Percentiles rank a stretch among this genome's conserved stretches.
These are phyloP conservation scores for Choristoneura fumiferana DNA, from an alignment of 1,140 invertebrate genomes.

Conservation along the genomic window DNA sequence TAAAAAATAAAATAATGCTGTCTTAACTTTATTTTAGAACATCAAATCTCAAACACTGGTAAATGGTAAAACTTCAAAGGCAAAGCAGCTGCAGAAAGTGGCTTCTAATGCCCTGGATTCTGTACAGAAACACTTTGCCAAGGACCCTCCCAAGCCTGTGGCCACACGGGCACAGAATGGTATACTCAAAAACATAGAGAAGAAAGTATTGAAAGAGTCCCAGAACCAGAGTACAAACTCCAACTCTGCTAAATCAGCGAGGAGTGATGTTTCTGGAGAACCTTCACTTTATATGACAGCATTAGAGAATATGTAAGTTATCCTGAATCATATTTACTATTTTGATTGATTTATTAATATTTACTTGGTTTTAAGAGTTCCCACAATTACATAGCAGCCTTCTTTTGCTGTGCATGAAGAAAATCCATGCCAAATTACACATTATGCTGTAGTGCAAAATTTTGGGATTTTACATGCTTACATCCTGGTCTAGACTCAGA, in stretches of 20 bases:
- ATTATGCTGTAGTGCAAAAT: no score
- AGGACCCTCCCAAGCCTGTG: constrained; percentile 64
- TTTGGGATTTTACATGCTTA: no score
- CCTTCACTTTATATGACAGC: constrained; percentile 86
- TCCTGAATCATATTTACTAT: constrained; percentile 20
- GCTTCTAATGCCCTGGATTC: constrained; percentile 65
- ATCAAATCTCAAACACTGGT: constrained; percentile 55
- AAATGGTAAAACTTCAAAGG: constrained; percentile 61
- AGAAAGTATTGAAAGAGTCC: constrained; percentile 60
- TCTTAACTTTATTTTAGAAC: constrained; percentile 45
- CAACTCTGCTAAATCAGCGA: constrained; percentile 55
- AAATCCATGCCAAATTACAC: no score
- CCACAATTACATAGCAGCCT: no score
- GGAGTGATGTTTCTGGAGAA: constrained; percentile 82
- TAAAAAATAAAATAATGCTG: not conserved
- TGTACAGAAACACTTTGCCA: constrained; percentile 74
- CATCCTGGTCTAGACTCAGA: no score
- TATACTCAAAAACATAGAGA: constrained; percentile 76
- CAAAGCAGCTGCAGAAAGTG: constrained; percentile 58
- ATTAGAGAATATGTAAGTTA: constrained; percentile 83
- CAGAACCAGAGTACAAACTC: constrained; percentile 58
- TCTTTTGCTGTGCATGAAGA: no score
- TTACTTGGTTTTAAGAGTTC: no score
- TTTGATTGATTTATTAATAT: no score
- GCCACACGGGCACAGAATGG: constrained; percentile 67